phyloP scores from a whole-genome alignment of 2,797 vertebrate species.

The Buceros bicornis region DNA sequence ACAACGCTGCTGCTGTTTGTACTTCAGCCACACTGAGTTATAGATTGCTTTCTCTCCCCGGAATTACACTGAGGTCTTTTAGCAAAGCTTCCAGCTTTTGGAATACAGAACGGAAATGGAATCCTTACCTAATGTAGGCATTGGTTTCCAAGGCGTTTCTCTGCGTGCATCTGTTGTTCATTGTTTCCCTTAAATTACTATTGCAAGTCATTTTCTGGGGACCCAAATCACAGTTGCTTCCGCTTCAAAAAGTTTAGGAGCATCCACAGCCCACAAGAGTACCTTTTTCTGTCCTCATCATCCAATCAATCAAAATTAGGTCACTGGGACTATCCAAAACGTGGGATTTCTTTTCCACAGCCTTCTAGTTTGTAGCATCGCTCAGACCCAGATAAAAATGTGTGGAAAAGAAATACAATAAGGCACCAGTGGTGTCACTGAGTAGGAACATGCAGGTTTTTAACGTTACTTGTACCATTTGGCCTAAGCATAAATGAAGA shows the following conservation, averaged over 20 bases:
- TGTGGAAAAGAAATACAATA: neutral
- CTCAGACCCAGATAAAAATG: neutral
- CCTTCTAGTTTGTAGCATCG: neutral
- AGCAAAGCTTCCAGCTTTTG: neutral
- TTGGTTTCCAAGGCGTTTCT: neutral
- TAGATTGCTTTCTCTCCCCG: neutral
- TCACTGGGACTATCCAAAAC: neutral
- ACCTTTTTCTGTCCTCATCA: neutral
- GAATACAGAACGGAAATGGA: neutral
- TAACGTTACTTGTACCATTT: neutral
- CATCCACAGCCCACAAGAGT: neutral
- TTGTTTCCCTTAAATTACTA: neutral
- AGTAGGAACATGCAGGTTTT: neutral
- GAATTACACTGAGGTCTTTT: neutral
- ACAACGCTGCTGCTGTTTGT: neutral
- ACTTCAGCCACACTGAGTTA: neutral
- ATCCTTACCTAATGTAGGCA: neutral
- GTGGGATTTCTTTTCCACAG: neutral
- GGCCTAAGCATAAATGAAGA: neutral
- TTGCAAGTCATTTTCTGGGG: neutral
- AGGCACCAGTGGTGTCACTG: neutral
- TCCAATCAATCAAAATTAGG: neutral
- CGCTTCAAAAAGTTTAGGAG: neutral
- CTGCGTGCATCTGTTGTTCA: neutral
- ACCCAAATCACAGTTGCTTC: neutral